phyloP scores from a whole-genome alignment of 2,888 invertebrate species.

The Thecocarcelia acutangulata region DNA sequence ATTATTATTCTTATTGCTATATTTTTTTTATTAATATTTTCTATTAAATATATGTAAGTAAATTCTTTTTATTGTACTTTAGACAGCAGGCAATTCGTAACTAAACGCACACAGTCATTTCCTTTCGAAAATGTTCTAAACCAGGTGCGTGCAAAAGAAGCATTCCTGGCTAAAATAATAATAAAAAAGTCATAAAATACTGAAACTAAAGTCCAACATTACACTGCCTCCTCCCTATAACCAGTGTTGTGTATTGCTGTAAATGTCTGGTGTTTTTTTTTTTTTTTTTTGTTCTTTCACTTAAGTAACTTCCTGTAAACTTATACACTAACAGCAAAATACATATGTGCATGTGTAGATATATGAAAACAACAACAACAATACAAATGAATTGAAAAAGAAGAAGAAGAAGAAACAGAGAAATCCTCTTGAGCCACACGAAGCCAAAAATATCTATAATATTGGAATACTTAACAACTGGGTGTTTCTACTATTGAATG shows the following conservation, averaged over 20 bases:
- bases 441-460: slow-evolving; percentile 54
- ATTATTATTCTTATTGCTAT: not conserved
- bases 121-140: slow-evolving; percentile 46
- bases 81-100: slow-evolving; percentile 38
- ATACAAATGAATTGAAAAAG: not conserved
- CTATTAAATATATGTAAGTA: not conserved
- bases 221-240: slow-evolving; percentile 50
- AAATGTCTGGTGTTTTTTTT: slow-evolving; percentile 37
- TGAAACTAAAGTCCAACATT: slow-evolving; percentile 42
- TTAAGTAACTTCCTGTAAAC: slow-evolving; percentile 59
- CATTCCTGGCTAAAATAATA: slow-evolving; percentile 45
- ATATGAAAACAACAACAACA: slow-evolving; percentile 26
- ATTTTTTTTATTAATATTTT: slow-evolving; percentile 1
- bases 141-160: slow-evolving; percentile 58
- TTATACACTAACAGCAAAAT: slow-evolving; percentile 38
- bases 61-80: slow-evolving; percentile 40
- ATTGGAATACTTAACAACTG: slow-evolving; percentile 55
- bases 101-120: slow-evolving; percentile 58
- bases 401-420: not conserved
- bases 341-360: too few relatives aligned
- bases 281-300: slow-evolving; percentile 14
- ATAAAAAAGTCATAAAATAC: slow-evolving; percentile 17
- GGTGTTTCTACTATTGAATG: slow-evolving; percentile 50
- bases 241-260: slow-evolving; percentile 39
- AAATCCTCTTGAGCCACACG: slow-evolving; percentile 52